Conservation (phyloP, 35 echinoderm and acorn worm genomes). For the Amphiura filiformis region DNA sequence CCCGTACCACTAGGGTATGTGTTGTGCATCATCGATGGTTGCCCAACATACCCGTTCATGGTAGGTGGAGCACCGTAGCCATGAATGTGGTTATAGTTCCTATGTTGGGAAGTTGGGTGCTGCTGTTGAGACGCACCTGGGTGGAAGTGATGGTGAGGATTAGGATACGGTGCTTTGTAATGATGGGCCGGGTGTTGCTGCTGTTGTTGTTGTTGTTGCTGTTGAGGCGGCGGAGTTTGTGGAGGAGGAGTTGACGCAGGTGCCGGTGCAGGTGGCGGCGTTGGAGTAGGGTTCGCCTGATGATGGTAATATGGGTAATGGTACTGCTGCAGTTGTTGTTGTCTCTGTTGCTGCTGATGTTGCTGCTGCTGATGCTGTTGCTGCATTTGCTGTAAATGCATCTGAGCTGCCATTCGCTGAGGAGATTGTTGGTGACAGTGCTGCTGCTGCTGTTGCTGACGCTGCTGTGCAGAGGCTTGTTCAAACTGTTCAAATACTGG, state of each 20-base stretch:
- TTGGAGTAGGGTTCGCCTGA: not conserved
- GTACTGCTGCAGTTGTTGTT: not conserved
- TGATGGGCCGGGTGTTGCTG: conserved; percentile 18
- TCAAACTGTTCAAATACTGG: not conserved
- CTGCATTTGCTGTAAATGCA: conserved; percentile 9
- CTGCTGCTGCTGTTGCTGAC: conserved; percentile 25
- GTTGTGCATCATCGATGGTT: conserved; percentile 59
- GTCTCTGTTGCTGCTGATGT: not conserved
- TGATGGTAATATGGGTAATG: not conserved
- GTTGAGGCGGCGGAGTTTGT: conserved; percentile 10
- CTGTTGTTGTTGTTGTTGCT: not conserved
- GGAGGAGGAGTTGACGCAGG: not conserved
- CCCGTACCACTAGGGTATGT: conserved; percentile 32
- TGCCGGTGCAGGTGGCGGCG: not conserved
- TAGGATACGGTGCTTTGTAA: not conserved
- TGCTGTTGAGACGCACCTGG: conserved; percentile 23
- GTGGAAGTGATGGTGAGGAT: not conserved
- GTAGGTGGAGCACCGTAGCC: conserved; percentile 32
- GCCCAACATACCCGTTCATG: conserved; percentile 79
- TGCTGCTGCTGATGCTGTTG: not conserved
- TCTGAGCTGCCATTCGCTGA: conserved; percentile 12
- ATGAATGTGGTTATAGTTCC: conserved; percentile 52
- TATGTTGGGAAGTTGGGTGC: conserved; percentile 15
- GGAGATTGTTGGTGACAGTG: conserved; percentile 1
- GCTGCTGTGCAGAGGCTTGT: not conserved